phyloP scores from a whole-genome alignment of 2,888 invertebrate genomes.

The Drosophila atripex region DNA sequence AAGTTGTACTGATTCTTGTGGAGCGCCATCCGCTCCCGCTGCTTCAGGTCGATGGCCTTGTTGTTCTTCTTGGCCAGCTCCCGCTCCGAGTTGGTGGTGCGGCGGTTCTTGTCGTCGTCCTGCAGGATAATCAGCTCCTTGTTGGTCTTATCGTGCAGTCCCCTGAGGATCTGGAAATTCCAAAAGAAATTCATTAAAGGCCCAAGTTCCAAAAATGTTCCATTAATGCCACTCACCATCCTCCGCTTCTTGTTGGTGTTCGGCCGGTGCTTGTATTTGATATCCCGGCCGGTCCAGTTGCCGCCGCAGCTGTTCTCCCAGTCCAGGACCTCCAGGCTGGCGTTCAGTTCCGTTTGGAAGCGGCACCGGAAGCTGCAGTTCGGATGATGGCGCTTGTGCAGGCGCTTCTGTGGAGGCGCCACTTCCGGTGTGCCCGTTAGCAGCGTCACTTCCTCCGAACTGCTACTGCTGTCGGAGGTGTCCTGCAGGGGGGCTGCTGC shows the following conservation, averaged over 20 bases:
- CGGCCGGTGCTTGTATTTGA: conserved; percentile 4
- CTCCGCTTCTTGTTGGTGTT: conserved; percentile 12
- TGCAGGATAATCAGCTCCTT: conserved; percentile 42
- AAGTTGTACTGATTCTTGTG: conserved; percentile 66
- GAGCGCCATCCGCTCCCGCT: conserved; percentile 47
- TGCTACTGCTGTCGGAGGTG: background rate
- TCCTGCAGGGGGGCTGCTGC: conserved; percentile 19
- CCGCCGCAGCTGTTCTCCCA: conserved; percentile 78
- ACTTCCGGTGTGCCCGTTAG: background rate
- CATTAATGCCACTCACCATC: conserved; percentile 37
- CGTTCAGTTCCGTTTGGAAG: conserved; percentile 53
- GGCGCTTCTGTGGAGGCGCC: conserved; percentile 22
- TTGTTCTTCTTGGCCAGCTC: conserved; percentile 9
- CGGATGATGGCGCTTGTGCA: conserved; percentile 49
- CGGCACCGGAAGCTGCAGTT: conserved; percentile 29
- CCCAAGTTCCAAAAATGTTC: no score
- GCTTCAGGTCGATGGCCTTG: conserved; percentile 59
- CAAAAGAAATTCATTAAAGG: no score
- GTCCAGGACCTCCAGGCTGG: conserved; percentile 50
- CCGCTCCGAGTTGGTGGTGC: conserved; percentile 12
- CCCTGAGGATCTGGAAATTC: conserved; percentile 14
- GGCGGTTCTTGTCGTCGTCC: conserved; percentile 44
- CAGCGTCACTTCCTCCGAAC: background rate
- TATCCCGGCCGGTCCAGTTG: conserved; percentile 36
- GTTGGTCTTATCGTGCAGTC: conserved; percentile 31